Conservation (phyloP, 2,113 vertebrate genomes). For the Oceanodroma tethys region DNA sequence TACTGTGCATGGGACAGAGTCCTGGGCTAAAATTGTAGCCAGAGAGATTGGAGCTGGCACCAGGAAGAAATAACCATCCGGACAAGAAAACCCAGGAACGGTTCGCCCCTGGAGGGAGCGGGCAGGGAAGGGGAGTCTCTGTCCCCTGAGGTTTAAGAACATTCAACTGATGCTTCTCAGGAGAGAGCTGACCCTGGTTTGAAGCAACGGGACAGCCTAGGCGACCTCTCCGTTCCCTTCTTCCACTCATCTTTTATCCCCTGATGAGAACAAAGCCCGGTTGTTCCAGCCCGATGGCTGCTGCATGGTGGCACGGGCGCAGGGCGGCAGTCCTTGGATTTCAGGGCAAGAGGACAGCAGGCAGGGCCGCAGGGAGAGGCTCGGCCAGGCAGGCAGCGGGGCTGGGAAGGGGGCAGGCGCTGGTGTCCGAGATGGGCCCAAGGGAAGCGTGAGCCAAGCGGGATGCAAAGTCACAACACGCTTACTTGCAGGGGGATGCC, state of each 20-base stretch:
- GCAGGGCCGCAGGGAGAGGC: neutral
- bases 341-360: neutral
- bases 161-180: neutral
- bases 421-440: fast-evolving
- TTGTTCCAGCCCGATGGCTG: neutral
- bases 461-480: neutral
- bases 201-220: neutral
- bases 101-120: neutral
- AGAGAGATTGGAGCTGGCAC: neutral
- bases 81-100: neutral
- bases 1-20: neutral
- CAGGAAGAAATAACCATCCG: neutral
- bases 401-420: neutral
- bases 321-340: fast-evolving
- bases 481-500: neutral
- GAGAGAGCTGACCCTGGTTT: neutral
- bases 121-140: neutral
- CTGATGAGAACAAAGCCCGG: fast-evolving
- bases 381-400: neutral
- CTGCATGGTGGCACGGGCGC: fast-evolving
- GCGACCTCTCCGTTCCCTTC: neutral
- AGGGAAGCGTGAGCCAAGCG: neutral
- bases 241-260: neutral
- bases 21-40: neutral
- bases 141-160: neutral